Base-by-base conservation (phyloP, 2,113 vertebrate genomes). In the Sinocyclocheilus rhinocerous region DNA sequence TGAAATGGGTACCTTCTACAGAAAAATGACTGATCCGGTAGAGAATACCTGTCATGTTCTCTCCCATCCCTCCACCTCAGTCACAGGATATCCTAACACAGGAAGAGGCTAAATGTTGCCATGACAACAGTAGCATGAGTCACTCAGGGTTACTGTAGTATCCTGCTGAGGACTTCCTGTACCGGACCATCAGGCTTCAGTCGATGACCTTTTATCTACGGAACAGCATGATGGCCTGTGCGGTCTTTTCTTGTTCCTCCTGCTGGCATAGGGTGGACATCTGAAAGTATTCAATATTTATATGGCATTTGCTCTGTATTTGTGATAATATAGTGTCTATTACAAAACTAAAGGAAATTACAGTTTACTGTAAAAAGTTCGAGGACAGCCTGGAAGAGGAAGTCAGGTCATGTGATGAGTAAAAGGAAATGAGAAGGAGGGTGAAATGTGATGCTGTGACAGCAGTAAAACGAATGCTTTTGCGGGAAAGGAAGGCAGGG, bases 11-110 rank as follows among this genome's bases (percentile, higher is more conserved):
- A 20, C 16, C 18, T 50, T 22, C 42, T 29, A 39, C 26, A 52
- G 10, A 69, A 72, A 82, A 55, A 26, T 6, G 12, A 73, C 29
- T 55, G n/a, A 65, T 50, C 18, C 76, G 45, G 10, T 33, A 36
- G 29, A 52, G 22, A 80, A 80, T 52, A 65, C 76, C 57, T 67
- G 84, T 55, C 18, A 48, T 24, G 84, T 83, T 20, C 75, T 83
- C 36, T 61, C 24, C 65, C 16, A 36, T 36, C 57, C 29, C 61
- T 52, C 61, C 55, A 55, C 24, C 15, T 36, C 22, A 15, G 42
- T 72, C 42, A 76, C 57, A 85, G 85, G 89, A 90, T 82, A 85
- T 88, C 87, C 83, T 90, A 50, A 15, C 80, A 70, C 83, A 90
- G 87, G 87, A 90, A 88, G 61, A 61, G 39, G 70, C 29, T 36